A percentile compares a stretch with the other conserved stretches of the same genome.
Evolutionary conservation across 92 coral and sea anemone genomes (phyloP).

Genomic region (Isaurus tuberculatus): DNA sequence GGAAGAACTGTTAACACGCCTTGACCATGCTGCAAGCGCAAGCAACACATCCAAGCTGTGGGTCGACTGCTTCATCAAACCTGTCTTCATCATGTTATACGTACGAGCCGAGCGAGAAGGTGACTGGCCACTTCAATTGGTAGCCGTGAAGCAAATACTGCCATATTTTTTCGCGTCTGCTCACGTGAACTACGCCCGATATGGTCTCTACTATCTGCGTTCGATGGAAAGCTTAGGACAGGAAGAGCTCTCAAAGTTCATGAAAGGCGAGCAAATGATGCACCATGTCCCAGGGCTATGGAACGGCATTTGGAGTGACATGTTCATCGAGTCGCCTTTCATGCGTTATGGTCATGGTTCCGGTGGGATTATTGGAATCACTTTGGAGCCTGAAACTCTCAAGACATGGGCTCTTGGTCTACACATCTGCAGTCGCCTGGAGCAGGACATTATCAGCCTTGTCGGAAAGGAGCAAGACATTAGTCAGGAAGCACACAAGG

Average conservation of each 20-base stretch:
- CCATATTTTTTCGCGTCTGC: constrained; percentile 70
- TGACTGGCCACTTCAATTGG: constrained; percentile 73
- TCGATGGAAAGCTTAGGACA: constrained; percentile 57
- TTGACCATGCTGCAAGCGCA: not conserved
- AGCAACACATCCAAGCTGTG: constrained; percentile 53
- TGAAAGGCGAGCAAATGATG: constrained; percentile 67
- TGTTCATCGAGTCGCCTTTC: constrained; percentile 64
- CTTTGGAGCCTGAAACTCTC: constrained; percentile 68
- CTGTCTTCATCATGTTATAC: constrained; percentile 57
- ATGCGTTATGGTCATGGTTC: constrained; percentile 73
- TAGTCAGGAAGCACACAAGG: constrained; percentile 63
- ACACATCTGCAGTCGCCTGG: constrained; percentile 64
- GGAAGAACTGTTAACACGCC: not conserved
- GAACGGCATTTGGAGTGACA: constrained; percentile 28
- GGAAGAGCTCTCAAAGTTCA: constrained; percentile 54
- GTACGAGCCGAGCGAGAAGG: constrained; percentile 68
- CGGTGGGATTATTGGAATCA: constrained; percentile 34
- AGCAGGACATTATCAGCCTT: constrained; percentile 48
- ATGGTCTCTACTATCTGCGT: constrained; percentile 66
- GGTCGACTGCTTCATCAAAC: constrained; percentile 58
- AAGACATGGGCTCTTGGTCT: constrained; percentile 74
- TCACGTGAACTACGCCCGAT: constrained; percentile 69
- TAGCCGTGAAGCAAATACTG: constrained; percentile 59
- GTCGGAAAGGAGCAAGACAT: constrained; percentile 21
- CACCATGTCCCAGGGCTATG: constrained; percentile 55